A percentile compares a stretch with the other conserved stretches of the same genome.
These are phyloP conservation scores for Scartelaos histophorus DNA, from an alignment of 2,113 vertebrate genomes.

Conservation along the genomic window DNA sequence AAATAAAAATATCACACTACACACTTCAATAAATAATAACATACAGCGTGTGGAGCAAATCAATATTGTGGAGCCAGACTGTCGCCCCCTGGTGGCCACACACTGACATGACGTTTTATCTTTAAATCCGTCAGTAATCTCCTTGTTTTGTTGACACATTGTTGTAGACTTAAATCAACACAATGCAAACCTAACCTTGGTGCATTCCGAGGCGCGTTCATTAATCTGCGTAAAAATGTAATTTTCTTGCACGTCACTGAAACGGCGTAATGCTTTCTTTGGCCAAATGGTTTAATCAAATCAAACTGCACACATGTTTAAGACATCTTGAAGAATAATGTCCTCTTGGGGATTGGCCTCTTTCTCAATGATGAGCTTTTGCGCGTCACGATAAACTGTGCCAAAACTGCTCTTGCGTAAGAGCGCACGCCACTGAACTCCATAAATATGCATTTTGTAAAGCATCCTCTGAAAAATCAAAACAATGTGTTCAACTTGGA, in stretches of 20 bases:
- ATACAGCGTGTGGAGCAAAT: neutral
- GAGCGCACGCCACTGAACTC: neutral
- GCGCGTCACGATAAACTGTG: neutral
- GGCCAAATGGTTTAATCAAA: neutral
- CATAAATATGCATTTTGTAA: neutral
- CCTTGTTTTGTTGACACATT: neutral
- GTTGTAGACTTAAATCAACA: neutral
- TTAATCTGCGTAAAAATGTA: neutral
- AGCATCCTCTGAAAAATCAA: neutral
- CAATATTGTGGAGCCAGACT: neutral
- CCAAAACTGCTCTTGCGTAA: neutral
- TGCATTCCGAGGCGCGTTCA: neutral
- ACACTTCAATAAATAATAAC: too few species aligned
- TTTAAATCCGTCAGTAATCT: neutral
- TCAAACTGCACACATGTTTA: neutral
- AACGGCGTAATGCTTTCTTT: neutral
- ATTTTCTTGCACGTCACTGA: neutral
- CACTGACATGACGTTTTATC: constrained; percentile 19
- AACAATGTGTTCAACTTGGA: constrained; percentile 52
- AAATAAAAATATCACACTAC: too few species aligned
- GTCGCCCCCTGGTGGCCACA: constrained; percentile 50
- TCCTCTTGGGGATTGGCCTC: neutral
- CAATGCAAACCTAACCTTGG: neutral
- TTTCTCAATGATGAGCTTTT: neutral
- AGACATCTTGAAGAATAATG: neutral